Conservation (phyloP, 2,888 invertebrate species). For the Tenodera sinensis region DNA sequence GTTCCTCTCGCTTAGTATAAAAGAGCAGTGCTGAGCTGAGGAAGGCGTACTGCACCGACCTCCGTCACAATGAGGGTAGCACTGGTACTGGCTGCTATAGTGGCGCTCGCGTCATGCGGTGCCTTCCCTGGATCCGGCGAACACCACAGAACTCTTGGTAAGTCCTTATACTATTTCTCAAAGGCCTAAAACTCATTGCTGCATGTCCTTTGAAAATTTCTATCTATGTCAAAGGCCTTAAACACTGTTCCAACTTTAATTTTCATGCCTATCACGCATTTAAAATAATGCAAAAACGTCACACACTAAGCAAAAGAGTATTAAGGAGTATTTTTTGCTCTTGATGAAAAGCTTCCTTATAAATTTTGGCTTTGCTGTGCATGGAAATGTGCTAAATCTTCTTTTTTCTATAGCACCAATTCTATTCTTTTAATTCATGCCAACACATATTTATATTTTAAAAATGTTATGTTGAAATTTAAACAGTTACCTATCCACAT, state of each 20-base stretch:
- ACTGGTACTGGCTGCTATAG: slow-evolving; percentile 14
- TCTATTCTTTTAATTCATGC: too few species aligned
- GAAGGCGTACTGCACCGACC: slow-evolving; percentile 20
- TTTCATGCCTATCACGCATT: neutral
- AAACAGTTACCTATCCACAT: too few species aligned
- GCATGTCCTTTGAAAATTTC: neutral
- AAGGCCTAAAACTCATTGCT: neutral
- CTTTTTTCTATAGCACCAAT: too few species aligned
- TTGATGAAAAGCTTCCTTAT: too few species aligned
- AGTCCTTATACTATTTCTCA: neutral
- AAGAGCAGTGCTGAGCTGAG: neutral
- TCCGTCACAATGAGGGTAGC: slow-evolving; percentile 19
- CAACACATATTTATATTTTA: too few species aligned
- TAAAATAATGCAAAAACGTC: neutral
- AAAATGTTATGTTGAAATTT: too few species aligned
- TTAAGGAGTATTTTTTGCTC: too few species aligned
- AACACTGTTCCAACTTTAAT: neutral
- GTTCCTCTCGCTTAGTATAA: neutral
- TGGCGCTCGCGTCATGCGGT: slow-evolving; percentile 5
- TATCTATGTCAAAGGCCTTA: neutral
- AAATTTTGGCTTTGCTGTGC: too few species aligned
- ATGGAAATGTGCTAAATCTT: too few species aligned
- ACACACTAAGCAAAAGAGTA: too few species aligned
- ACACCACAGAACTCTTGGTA: slow-evolving; percentile 20
- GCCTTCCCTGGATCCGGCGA: slow-evolving; percentile 1